Evolutionary conservation across 2,113 vertebrate species (phyloP), one percentile per base, ranked within the genome.

Genomic region (Cynopterus brachyotis): DNA sequence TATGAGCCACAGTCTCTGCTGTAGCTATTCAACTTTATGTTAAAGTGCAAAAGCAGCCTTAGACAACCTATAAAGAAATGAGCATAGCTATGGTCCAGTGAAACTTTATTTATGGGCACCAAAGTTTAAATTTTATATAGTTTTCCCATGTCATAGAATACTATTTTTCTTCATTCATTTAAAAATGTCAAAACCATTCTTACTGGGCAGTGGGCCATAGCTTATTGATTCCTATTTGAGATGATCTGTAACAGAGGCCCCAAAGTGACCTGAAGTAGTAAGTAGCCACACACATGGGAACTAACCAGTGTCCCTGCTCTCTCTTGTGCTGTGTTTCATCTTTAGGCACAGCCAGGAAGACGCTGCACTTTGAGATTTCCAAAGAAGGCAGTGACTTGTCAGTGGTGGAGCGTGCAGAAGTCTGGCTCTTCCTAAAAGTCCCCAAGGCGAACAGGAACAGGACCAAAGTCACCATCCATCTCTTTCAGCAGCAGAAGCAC

Each of bases 391-490:
- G 99, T 5, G 99, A 99, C 53, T 98, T 99, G 37, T 99, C 99
- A 0, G 98, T 99, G 96, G 99, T 99, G 98, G 99, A 99, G 76
- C 99, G 99, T 62, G 99, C 99, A 26, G 99, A 99, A 95, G 98
- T 99, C 79, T 99, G 99, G 99, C 99, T 99, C 89, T 99, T 99
- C 96, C 98, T 99, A 9, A 99, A 99, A 95, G 97, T 99, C 96
- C 98, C 99, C 22, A 99, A 99, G 98, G 98, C 99, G 95, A 99
- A 99, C 97, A 99, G 99, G 87, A 99, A 99, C 96, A 98, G 99
- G 50, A 99, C 99, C 96, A 99, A 99, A 98, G 99, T 99, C 93
- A 99, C 99, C 95, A 99, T 99, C 91, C 99, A 98, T 10, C 98
- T 99, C 32, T 98, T 99, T 96, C 99, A 99, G 97, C 99, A 99